Conservation (phyloP, 2,797 vertebrate genomes). For the Momotus momota region DNA sequence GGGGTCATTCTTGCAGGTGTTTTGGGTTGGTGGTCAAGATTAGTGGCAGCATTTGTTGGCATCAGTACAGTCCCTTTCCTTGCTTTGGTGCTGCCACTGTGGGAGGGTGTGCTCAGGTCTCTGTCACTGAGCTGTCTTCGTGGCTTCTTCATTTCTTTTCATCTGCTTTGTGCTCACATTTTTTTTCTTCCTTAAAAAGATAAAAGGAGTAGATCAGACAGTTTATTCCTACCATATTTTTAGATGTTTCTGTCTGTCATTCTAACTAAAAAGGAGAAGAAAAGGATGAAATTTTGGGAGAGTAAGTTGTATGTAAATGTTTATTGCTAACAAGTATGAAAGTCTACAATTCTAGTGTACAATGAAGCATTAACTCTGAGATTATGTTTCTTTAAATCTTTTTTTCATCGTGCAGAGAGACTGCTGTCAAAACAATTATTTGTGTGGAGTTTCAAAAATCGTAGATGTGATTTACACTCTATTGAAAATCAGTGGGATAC, state of each 20-base stretch:
- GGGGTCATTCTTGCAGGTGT: background rate
- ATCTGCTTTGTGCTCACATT: background rate
- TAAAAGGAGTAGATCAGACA: background rate
- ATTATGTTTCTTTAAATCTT: background rate
- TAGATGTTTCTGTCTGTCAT: background rate
- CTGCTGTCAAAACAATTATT: conserved; percentile 19
- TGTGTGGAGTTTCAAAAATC: background rate
- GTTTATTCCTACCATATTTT: background rate
- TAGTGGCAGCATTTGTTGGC: background rate
- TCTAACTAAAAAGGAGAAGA: background rate
- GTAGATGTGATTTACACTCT: background rate
- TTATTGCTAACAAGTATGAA: background rate
- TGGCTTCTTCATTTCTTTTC: background rate
- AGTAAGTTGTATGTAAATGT: background rate
- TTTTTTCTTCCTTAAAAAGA: background rate
- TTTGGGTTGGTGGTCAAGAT: background rate
- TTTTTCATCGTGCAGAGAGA: background rate
- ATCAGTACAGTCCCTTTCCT: background rate
- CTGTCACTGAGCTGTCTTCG: background rate
- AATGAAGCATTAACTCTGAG: background rate
- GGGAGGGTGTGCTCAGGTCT: background rate
- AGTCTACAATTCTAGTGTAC: background rate
- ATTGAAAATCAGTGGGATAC: background rate
- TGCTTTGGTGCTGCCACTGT: background rate
- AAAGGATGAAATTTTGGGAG: background rate